A percentile compares a stretch with the other conserved stretches of the same genome.
phyloP scores from a whole-genome alignment of 2,113 vertebrate genomes.

The Crotalus horridus region DNA sequence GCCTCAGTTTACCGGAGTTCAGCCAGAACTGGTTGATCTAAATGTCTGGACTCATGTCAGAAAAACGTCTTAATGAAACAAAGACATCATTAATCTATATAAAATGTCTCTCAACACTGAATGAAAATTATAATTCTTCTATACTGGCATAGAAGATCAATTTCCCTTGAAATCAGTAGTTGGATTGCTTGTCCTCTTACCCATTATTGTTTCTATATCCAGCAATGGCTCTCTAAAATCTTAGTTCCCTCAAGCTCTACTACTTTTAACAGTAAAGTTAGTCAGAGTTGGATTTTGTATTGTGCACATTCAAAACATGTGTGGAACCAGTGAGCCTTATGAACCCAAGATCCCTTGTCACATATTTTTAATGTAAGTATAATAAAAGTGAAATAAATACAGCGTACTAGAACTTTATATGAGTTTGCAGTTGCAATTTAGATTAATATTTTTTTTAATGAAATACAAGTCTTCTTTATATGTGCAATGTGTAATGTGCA shows the following conservation, averaged over 20 bases:
- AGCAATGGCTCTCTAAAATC: neutral
- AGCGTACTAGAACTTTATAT: neutral
- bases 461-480: neutral
- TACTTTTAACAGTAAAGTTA: neutral
- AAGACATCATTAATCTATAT: neutral
- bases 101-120: neutral
- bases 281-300: neutral
- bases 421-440: neutral
- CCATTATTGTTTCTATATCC: neutral
- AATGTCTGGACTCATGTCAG: neutral
- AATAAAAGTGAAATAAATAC: conserved; percentile 29
- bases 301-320: neutral
- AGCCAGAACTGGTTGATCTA: neutral
- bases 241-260: neutral
- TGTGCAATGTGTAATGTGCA: neutral
- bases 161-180: neutral
- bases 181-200: neutral
- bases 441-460: neutral
- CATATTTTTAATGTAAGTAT: conserved; percentile 27
- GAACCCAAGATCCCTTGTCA: neutral
- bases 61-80: neutral
- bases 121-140: neutral
- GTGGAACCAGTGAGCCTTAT: neutral
- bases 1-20: neutral
- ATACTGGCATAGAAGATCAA: neutral